Base-by-base conservation (phyloP, 2,113 vertebrate species). In the Excalfactoria chinensis region DNA sequence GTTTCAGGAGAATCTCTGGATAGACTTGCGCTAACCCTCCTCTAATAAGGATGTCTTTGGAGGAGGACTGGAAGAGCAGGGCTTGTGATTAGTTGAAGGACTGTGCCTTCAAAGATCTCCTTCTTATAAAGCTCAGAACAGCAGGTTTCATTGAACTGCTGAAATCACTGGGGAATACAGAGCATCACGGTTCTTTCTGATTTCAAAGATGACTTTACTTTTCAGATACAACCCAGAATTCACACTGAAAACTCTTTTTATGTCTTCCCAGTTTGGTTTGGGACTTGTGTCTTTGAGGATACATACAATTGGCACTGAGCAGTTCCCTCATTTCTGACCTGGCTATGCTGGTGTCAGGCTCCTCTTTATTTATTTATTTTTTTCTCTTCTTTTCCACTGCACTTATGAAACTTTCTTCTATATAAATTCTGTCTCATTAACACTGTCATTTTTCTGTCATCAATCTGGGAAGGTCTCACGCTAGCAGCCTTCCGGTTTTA, bases 101-200 rank as follows among this genome's bases (percentile, higher is more conserved):
- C 59, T 93, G 34, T 3, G 6, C 53, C 51, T 90, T 77, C 55
- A 64, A 93, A 94, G 51, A 68, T 63, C 63, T 30, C 40, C 63
- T 70, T 73, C 73, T 71, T 83, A 67, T 6, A 43, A 93, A 89
- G 56, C 76, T 83, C 60, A 74, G 72, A 93, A 68, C 26, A 88
- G 56, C 41, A 88, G 44, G 37, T 84, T 49, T 77, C 15, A 74
- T 1, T 80, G 64, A 93, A 88, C 75, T 89, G 75, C 82, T 87
- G 75, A 77, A 87, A 83, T 83, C 74, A 21, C 56, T 64, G 56
- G 26, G 59, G 74, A 87, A 80, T 74, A 79, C 63, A 83, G 35
- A 75, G 69, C 35, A 80, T 23, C 62, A 48, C 21, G 35, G 43
- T 68, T 32, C 71, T 51, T 90, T 88, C 72, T 68, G 37, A 79